phyloP scores from a whole-genome alignment of 1,140 invertebrate genomes.

The Drosophila aff. region DNA sequence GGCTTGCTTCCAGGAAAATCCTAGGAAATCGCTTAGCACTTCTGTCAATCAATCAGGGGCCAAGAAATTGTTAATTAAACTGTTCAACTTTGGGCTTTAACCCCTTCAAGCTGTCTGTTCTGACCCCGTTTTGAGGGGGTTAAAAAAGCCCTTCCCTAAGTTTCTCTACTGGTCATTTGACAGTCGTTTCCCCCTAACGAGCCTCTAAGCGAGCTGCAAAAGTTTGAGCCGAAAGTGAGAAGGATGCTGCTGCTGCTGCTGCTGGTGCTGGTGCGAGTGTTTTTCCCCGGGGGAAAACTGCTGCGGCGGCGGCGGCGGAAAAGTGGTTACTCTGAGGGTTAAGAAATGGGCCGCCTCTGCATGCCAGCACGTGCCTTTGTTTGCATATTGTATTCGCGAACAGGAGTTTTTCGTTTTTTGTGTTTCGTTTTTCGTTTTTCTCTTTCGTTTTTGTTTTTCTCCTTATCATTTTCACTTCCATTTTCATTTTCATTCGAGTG shows the following conservation, averaged over 20 bases:
- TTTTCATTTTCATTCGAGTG: conserved; percentile 10
- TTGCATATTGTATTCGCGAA: conserved; percentile 67
- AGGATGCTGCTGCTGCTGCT: conserved; percentile 14
- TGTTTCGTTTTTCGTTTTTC: not conserved
- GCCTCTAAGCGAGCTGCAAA: conserved; percentile 25
- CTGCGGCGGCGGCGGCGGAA: not conserved
- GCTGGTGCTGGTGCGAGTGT: not conserved
- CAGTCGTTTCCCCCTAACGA: conserved; percentile 19
- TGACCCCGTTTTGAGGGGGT: not conserved
- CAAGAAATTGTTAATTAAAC: conserved; percentile 36
- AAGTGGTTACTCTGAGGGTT: conserved; percentile 8
- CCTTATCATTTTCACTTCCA: conserved; percentile 10
- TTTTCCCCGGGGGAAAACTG: conserved; percentile 8
- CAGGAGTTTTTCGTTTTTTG: conserved; percentile 3
- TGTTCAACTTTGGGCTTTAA: conserved; percentile 19
- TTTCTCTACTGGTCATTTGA: conserved; percentile 22
- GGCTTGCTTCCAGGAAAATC: not conserved
- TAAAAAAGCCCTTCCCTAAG: not conserved
- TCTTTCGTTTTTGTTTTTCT: not conserved
- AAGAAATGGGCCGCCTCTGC: conserved; percentile 31
- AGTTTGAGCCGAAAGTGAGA: conserved; percentile 23
- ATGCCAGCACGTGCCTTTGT: conserved; percentile 61
- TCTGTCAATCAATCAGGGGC: conserved; percentile 30
- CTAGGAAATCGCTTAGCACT: conserved; percentile 10
- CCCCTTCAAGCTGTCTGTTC: not conserved